A percentile compares a stretch with the other conserved stretches of the same genome.
Evolutionary conservation across 2,888 invertebrate genomes (phyloP).

Genomic region (Clistopyga incitator): DNA sequence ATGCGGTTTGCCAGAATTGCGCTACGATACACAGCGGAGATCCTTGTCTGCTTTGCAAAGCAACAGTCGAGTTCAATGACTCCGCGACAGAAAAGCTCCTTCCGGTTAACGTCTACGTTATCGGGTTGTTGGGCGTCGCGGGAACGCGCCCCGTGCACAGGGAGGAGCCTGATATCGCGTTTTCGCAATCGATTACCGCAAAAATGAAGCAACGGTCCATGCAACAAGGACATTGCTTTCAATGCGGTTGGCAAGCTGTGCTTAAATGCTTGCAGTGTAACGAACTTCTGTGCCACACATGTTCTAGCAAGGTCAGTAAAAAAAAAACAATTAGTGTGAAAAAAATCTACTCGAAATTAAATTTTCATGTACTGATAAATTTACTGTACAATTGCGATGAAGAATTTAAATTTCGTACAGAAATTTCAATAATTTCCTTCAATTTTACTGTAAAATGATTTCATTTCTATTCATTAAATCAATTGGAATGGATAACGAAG

Average conservation of each 20-base stretch:
- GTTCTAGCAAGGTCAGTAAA: conserved; percentile 76
- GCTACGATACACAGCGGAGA: conserved; percentile 81
- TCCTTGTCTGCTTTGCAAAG: conserved; percentile 80
- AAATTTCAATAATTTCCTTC: too few species aligned
- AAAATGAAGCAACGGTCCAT: conserved; percentile 35
- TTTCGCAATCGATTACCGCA: conserved; percentile 55
- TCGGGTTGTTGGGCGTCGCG: conserved; percentile 74
- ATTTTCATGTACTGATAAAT: too few species aligned
- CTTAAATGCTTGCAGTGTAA: conserved; percentile 77
- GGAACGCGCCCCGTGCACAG: conserved; percentile 50
- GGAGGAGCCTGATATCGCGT: conserved; percentile 72
- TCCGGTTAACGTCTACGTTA: conserved; percentile 82
- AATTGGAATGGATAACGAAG: background rate
- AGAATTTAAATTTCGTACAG: too few species aligned
- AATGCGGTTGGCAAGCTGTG: conserved; percentile 75
- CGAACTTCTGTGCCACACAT: conserved; percentile 75
- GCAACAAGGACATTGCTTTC: conserved; percentile 71
- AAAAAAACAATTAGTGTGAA: background rate
- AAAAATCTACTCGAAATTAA: too few species aligned
- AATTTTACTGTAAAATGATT: too few species aligned
- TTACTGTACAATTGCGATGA: too few species aligned
- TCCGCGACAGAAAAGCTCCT: conserved; percentile 68
- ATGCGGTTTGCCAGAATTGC: conserved; percentile 89
- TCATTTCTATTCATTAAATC: too few species aligned
- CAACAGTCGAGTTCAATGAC: background rate